Conservation (phyloP, 2,797 vertebrate species). For the Acrossocheilus fasciatus region DNA sequence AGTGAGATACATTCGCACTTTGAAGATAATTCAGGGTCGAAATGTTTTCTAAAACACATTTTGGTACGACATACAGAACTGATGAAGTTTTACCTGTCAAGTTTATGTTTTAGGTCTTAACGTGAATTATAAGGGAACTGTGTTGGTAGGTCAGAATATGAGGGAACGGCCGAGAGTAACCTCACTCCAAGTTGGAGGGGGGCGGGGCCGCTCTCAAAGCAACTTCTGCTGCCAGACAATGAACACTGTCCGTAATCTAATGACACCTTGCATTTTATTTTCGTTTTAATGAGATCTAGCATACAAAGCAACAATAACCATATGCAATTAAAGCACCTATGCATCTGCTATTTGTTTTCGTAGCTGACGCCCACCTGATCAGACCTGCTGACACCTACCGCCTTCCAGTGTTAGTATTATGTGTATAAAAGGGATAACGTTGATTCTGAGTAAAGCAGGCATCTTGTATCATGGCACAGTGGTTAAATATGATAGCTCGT, state of each 20-base stretch:
- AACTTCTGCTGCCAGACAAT: slow-evolving; percentile 49
- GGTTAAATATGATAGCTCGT: neutral
- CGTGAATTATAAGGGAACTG: neutral
- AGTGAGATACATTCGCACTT: too few relatives aligned
- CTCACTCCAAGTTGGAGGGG: slow-evolving; percentile 66
- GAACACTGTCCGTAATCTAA: neutral
- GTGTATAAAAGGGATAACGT: neutral
- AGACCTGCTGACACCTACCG: neutral
- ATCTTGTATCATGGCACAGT: neutral
- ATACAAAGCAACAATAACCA: neutral
- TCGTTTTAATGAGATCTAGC: neutral
- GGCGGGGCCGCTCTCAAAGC: slow-evolving; percentile 68
- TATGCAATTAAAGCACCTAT: neutral
- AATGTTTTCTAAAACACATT: neutral
- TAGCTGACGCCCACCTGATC: neutral
- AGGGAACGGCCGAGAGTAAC: slow-evolving; percentile 79
- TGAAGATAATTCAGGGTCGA: neutral
- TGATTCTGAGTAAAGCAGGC: neutral
- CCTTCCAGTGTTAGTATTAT: neutral
- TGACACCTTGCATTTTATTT: neutral
- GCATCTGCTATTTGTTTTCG: neutral
- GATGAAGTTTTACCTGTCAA: neutral
- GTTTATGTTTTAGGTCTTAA: neutral
- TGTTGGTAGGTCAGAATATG: neutral
- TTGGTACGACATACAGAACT: neutral